Conservation (phyloP, 2,888 invertebrate species). For the Schrankia costaestrigalis region DNA sequence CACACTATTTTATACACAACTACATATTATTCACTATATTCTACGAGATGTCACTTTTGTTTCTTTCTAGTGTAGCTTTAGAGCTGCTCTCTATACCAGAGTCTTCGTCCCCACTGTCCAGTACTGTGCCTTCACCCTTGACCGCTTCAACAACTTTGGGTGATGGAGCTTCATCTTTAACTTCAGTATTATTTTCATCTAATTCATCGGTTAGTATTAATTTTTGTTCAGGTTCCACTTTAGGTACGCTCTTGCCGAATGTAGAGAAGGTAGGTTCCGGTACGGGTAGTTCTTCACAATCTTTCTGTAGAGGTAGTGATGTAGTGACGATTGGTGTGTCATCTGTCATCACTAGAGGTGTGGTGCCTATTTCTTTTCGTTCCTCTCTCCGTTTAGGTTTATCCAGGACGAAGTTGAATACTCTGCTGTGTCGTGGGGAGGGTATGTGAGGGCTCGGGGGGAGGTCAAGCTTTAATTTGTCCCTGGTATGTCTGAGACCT, state of each 20-base stretch:
- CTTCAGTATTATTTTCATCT: conserved; percentile 30
- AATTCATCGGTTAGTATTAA: conserved; percentile 52
- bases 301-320: conserved; percentile 43
- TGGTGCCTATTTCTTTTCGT: conserved; percentile 29
- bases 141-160: conserved; percentile 56
- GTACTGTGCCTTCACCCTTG: conserved; percentile 80
- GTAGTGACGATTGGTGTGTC: conserved; percentile 67
- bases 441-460: conserved; percentile 78
- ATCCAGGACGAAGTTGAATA: conserved; percentile 69
- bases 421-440: conserved; percentile 63
- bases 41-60: conserved; percentile 56
- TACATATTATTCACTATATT: conserved; percentile 23
- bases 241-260: conserved; percentile 75
- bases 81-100: conserved; percentile 84
- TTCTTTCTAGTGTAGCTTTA: conserved; percentile 79
- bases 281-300: conserved; percentile 44
- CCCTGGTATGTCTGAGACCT: conserved; percentile 86
- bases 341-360: conserved; percentile 67
- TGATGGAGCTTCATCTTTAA: conserved; percentile 44
- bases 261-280: conserved; percentile 81
- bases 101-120: conserved; percentile 84
- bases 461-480: conserved; percentile 85
- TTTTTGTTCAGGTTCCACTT: conserved; percentile 50
- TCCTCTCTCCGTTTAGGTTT: conserved; percentile 55
- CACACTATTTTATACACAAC: conserved; percentile 22